Evolutionary conservation across 2,888 invertebrate species (phyloP), one percentile per base, ranked within the genome.

Genomic region (Philaethria dido): DNA sequence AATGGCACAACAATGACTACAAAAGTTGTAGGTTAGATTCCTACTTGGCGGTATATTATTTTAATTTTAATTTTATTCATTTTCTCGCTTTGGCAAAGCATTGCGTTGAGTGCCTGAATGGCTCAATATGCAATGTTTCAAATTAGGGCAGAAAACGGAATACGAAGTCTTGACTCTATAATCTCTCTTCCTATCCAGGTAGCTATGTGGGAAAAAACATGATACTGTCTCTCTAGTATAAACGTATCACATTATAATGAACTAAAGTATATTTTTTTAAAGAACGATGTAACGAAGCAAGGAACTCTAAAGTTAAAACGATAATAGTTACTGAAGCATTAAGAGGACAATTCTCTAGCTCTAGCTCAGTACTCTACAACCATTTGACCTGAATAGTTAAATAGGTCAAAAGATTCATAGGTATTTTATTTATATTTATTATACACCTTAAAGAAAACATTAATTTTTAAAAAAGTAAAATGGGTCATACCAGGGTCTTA

Each of bases 321-420:
- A 11, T 42, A 22, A 22, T 57, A 57, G 39, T 57, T 42, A 22
- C 22, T 57, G 57, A 42, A 42, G 25, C 22, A 57, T 57, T 42
- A 42, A 42, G 22, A 22, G 22, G n/a, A 57, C 22, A 42, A 57
- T 42, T 42, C 29, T 57, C 42, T 57, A 57, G 16, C 22, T 57
- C 42, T 57, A 57, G 42, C 11, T 42, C 29, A 29, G 33, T 52
- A 11, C 42, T 57, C 20, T 57, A 57, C 29, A 16, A 11, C 22
- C 57, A 39, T 42, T 25, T 57, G 57, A 42, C 57, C 42, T 57
- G 22, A 42, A 57, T 57, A 25, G 22, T 25, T 25, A 42, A 42
- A 42, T 57, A 25, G 57, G 57, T 57, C 57, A 57, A 42, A 57
- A n/a, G 57, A 42, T 39, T 57, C 36, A 20, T 36, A 42, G 16